phyloP scores from a whole-genome alignment of 1,140 invertebrate species.

The Lycorma delicatula region DNA sequence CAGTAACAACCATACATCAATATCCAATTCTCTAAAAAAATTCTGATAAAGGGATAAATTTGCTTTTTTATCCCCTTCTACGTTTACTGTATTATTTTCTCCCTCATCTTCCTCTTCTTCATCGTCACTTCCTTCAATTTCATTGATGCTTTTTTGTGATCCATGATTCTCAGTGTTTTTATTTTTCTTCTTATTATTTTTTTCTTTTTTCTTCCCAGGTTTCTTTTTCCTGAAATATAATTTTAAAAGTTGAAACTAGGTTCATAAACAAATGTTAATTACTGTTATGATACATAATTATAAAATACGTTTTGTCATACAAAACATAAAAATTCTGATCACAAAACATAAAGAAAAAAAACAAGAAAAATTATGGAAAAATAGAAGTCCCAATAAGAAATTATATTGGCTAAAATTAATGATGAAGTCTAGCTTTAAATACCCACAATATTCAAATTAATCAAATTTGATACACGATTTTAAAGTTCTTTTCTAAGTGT shows the following conservation, averaged over 20 bases:
- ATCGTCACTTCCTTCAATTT: constrained; percentile 19
- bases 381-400: neutral
- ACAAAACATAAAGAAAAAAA: neutral
- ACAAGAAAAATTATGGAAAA: neutral
- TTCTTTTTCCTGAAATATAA: neutral
- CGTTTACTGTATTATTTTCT: too few species aligned
- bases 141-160: constrained; percentile 6
- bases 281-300: too few species aligned
- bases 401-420: neutral
- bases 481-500: too few species aligned
- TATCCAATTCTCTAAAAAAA: constrained; percentile 43
- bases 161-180: constrained; percentile 8
- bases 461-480: too few species aligned
- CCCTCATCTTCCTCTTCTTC: constrained; percentile 17
- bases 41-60: constrained; percentile 24
- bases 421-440: too few species aligned
- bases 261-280: too few species aligned
- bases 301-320: too few species aligned
- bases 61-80: too few species aligned
- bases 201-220: constrained; percentile 14
- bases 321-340: too few species aligned
- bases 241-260: too few species aligned
- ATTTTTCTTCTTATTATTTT: constrained; percentile 17
- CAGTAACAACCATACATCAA: constrained; percentile 41
- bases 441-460: too few species aligned